Base-by-base conservation (phyloP, 2,797 vertebrate species). In the Limnodromus scolopaceus region DNA sequence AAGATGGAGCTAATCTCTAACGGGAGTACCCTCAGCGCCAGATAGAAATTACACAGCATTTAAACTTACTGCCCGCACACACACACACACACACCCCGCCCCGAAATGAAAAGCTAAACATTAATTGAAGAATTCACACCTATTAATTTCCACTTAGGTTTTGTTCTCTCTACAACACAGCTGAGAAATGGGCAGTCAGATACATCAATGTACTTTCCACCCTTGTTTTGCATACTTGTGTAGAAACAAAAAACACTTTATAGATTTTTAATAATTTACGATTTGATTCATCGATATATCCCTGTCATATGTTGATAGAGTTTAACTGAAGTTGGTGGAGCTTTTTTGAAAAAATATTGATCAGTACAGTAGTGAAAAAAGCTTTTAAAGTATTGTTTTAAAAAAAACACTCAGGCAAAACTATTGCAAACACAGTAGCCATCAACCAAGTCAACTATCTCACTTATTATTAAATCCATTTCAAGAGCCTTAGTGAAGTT, bases 281-380 rank as follows among this genome's bases (percentile, higher is more conserved):
- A 63, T 70, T 46, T n/a, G 4, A 64, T 76, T 68, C 11, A 69
- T 12, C 49, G 41, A 15, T 90, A 58, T 15, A 38, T 53, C 19
- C 15, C 16, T 69, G 16, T 16, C 43, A 28, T 23, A 18, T 6
- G 3, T 38, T 72, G 13, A 16, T 49, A 45, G 28, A 77, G 11
- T 65, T 89, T 72, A 69, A 24, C 3, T 84, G 34, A 68, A 58
- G 9, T 13, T 0, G 0, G 5, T 53, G 10, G n/a, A 12, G 18
- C 8, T 2, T 49, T 53, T 64, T 83, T 38, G 36, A 38, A 38
- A 61, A 84, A 77, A 51, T 66, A n/a, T 22, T 84, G 25, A 64
- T 49, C 16, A 27, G 38, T 19, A 57, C 2, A 60, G 20, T 51
- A 41, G 12, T 16, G 18, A 77, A 39, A 20, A 64, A 74, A 60